These are phyloP conservation scores for Pardosa pseudoannulata DNA, from an alignment of 2,888 invertebrate genomes.

Conservation along the genomic window DNA sequence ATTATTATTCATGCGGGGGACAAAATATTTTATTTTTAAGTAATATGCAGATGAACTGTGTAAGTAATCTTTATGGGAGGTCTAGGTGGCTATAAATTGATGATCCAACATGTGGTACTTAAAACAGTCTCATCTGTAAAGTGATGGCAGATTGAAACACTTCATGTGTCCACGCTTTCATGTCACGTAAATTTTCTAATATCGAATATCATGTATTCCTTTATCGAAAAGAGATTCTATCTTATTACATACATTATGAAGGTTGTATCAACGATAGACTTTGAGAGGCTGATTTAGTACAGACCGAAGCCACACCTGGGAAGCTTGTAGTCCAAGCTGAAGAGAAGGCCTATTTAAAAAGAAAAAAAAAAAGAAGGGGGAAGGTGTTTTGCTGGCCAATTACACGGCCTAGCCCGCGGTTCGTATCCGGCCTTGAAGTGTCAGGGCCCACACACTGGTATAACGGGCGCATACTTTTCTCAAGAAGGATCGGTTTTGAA, in stretches of 20 bases:
- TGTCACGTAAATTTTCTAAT: not conserved
- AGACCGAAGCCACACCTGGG: conserved; percentile 31
- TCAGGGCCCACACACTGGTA: conserved; percentile 64
- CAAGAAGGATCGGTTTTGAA: conserved; percentile 69
- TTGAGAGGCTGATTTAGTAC: not conserved
- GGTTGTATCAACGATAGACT: not conserved
- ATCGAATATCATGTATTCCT: not conserved
- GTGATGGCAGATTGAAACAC: too few species aligned
- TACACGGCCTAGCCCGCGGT: conserved; percentile 28
- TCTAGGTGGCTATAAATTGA: too few species aligned
- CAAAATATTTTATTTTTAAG: too few species aligned
- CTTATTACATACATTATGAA: conserved; percentile 10
- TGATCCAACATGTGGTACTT: too few species aligned
- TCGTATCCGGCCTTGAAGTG: conserved; percentile 70
- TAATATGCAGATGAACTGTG: too few species aligned
- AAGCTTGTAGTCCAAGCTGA: conserved; percentile 23
- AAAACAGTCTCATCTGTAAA: too few species aligned
- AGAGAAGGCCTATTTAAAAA: not conserved
- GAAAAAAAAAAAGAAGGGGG: conserved; percentile 15
- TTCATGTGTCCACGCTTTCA: not conserved
- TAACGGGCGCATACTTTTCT: conserved; percentile 69
- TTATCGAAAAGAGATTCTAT: not conserved
- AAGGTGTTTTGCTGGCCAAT: conserved; percentile 56
- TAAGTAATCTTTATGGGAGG: too few species aligned
- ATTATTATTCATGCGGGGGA: too few species aligned